A percentile compares a stretch with the other conserved stretches of the same genome.
These are phyloP conservation scores for Tinamus guttatus DNA, from an alignment of 2,113 vertebrate genomes.

Conservation along the genomic window DNA sequence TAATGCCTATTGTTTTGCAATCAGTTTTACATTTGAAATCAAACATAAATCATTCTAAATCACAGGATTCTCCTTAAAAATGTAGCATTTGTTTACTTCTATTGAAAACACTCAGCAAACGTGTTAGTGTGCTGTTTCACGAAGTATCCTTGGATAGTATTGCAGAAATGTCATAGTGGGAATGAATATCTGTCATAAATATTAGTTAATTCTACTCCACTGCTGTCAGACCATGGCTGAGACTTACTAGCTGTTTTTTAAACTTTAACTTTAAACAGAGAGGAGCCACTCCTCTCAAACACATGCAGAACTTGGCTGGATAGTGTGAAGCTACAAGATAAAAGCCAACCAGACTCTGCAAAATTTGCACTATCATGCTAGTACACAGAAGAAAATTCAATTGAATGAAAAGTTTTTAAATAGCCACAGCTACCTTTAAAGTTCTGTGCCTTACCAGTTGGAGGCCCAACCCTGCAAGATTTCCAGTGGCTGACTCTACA, in stretches of 20 bases:
- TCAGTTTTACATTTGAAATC: not conserved
- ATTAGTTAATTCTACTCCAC: not conserved
- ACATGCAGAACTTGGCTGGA: conserved; percentile 73
- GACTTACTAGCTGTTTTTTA: not conserved
- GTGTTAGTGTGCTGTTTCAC: not conserved
- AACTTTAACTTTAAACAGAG: too few relatives aligned
- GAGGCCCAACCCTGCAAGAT: not conserved
- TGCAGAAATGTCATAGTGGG: not conserved
- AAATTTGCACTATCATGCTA: conserved; percentile 61
- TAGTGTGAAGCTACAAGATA: conserved; percentile 74
- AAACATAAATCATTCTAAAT: not conserved
- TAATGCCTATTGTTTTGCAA: not conserved
- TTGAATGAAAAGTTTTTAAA: not conserved
- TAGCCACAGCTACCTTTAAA: not conserved
- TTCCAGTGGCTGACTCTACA: not conserved
- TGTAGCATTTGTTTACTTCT: not conserved
- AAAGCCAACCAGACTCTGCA: conserved; percentile 63
- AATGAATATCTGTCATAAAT: not conserved
- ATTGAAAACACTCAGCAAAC: not conserved
- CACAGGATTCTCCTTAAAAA: not conserved
- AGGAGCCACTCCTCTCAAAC: conserved; percentile 36
- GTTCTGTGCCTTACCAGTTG: not conserved
- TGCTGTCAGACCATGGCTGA: not conserved
- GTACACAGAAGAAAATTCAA: not conserved
- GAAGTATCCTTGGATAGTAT: not conserved